Percentiles rank a stretch among this genome's conserved stretches.
Conservation (phyloP, 2,888 invertebrate species). For the Candidula unifasciata region DNA sequence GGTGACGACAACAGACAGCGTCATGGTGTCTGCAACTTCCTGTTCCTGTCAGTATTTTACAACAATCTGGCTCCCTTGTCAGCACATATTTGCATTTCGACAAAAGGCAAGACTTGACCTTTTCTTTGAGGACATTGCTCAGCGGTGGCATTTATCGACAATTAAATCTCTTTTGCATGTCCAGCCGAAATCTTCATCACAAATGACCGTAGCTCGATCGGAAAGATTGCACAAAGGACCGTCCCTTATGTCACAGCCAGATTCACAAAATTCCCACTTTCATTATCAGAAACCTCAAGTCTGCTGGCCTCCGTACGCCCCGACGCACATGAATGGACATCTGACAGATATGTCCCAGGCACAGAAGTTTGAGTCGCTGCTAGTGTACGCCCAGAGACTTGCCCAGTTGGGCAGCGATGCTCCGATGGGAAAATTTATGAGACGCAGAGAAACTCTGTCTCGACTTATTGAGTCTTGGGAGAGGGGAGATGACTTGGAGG, state of each 20-base stretch:
- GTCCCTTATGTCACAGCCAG: not conserved
- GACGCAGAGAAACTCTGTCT: constrained; percentile 17
- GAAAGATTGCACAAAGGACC: not conserved
- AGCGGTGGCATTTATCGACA: constrained; percentile 36
- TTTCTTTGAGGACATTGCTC: constrained; percentile 38
- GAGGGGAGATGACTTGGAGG: constrained; percentile 38
- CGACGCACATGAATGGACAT: constrained; percentile 30
- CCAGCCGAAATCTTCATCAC: not conserved
- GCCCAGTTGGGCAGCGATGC: constrained; percentile 41
- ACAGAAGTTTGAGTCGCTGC: constrained; percentile 39
- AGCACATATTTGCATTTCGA: constrained; percentile 37
- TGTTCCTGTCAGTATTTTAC: constrained; percentile 41
- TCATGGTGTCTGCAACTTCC: constrained; percentile 36
- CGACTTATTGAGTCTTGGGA: constrained; percentile 35
- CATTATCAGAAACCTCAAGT: constrained; percentile 19
- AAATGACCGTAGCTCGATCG: not conserved
- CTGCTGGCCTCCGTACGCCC: constrained; percentile 5
- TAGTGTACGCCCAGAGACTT: constrained; percentile 37
- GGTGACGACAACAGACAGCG: not conserved
- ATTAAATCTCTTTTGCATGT: constrained; percentile 24
- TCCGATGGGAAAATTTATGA: constrained; percentile 34
- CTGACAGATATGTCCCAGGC: constrained; percentile 22
- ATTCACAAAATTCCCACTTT: constrained; percentile 15
- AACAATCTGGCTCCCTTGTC: constrained; percentile 35
- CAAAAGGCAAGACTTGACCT: constrained; percentile 13